Conservation (phyloP, 92 coral and sea anemone genomes). For the Zoanthus gigantus region DNA sequence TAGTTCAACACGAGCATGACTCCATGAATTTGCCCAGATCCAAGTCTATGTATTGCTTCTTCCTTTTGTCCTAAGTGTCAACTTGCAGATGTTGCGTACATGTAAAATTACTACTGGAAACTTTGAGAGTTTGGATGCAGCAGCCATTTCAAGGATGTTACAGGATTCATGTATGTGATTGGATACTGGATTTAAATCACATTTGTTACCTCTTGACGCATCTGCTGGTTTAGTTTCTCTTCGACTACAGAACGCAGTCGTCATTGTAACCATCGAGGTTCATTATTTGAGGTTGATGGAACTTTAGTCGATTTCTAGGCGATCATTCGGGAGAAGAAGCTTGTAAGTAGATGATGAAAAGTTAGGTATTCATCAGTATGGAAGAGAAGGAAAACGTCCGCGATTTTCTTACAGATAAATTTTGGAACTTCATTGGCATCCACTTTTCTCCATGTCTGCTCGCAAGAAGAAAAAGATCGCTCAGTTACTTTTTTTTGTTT, state of each 20-base stretch:
- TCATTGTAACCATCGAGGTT: conserved; percentile 24
- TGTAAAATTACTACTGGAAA: conserved; percentile 63
- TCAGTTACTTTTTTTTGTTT: neutral
- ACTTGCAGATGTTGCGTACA: conserved; percentile 59
- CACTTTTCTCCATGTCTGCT: neutral
- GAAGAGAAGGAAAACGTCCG: neutral
- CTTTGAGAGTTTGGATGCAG: conserved; percentile 32
- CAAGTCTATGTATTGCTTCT: conserved; percentile 66
- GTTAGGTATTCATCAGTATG: neutral
- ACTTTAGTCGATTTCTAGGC: neutral
- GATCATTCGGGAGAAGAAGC: neutral
- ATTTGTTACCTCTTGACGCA: conserved; percentile 60
- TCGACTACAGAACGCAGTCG: conserved; percentile 47
- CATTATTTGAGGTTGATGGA: neutral
- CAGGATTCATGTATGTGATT: conserved; percentile 52
- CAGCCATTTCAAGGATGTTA: conserved; percentile 65
- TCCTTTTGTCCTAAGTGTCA: conserved; percentile 58
- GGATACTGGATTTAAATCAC: conserved; percentile 64
- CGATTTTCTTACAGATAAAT: neutral
- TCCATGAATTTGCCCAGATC: conserved; percentile 46
- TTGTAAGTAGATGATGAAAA: neutral
- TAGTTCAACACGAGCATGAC: conserved; percentile 50
- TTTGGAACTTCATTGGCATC: neutral
- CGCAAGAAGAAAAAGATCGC: neutral
- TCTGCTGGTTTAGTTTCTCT: conserved; percentile 45